These are phyloP conservation scores for Tanytarsus gracilentus DNA, from an alignment of 2,888 invertebrate species.

Conservation along the genomic window DNA sequence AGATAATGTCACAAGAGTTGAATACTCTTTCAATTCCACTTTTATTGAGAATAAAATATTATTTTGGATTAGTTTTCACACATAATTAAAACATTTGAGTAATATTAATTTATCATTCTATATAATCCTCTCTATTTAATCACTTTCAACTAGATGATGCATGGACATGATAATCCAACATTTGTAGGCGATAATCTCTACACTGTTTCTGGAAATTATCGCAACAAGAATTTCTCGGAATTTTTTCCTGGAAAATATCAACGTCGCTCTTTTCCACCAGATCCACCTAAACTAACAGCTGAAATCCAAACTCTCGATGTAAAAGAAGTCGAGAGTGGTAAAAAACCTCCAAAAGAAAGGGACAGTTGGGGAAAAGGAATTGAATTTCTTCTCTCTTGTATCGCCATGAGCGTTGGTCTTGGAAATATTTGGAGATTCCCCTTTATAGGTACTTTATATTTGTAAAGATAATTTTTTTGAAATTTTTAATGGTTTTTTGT, in stretches of 20 bases:
- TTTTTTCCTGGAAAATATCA: constrained; percentile 12
- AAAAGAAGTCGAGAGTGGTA: not conserved
- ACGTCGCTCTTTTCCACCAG: not conserved
- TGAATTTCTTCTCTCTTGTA: constrained; percentile 43
- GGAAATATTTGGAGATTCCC: constrained; percentile 64
- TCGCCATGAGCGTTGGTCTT: constrained; percentile 53
- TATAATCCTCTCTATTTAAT: not conserved
- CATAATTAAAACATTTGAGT: too few species aligned
- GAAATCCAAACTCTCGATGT: not conserved
- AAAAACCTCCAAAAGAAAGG: constrained; percentile 34
- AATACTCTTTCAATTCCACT: not conserved
- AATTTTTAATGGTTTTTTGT: too few species aligned
- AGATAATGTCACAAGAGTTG: constrained; percentile 4
- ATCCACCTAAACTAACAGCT: not conserved
- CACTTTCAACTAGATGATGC: not conserved
- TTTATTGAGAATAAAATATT: too few species aligned
- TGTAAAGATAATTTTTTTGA: too few species aligned
- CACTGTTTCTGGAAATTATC: not conserved
- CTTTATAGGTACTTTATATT: too few species aligned
- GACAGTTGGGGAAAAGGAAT: constrained; percentile 42
- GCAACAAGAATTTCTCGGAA: not conserved
- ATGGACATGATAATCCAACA: not conserved
- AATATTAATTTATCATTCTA: too few species aligned
- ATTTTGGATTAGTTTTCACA: too few species aligned
- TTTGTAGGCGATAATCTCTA: not conserved